phyloP scores from a whole-genome alignment of 2,113 vertebrate genomes.

The Callopanchax toddi region DNA sequence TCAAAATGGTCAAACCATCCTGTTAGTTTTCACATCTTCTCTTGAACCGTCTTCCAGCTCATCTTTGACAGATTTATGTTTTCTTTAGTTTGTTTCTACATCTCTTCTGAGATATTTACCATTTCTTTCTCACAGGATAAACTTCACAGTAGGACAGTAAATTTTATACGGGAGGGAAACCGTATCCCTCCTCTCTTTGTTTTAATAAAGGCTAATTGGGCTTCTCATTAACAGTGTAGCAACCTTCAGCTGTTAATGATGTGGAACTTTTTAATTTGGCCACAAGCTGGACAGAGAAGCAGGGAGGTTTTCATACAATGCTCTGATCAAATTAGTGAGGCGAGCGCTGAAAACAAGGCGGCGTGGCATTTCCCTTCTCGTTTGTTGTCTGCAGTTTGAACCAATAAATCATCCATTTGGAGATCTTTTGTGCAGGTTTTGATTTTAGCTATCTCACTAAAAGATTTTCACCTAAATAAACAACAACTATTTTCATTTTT shows the following conservation, averaged over 20 bases:
- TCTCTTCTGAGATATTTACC: background rate
- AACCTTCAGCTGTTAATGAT: conserved; percentile 72
- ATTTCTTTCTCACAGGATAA: background rate
- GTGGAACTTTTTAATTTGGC: conserved; percentile 77
- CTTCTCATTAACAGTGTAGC: conserved; percentile 73
- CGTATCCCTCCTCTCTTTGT: conserved; percentile 35
- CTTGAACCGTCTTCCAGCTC: no score
- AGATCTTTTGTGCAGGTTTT: conserved; percentile 47
- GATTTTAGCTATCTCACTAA: conserved; percentile 24
- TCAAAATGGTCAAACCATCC: no score
- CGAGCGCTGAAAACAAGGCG: conserved; percentile 12
- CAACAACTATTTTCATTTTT: background rate
- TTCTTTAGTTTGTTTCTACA: background rate
- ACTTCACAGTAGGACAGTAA: conserved; percentile 56
- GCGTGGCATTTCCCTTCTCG: conserved; percentile 14
- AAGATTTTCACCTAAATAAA: background rate
- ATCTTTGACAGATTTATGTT: no score
- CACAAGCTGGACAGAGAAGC: conserved; percentile 53
- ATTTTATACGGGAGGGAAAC: conserved; percentile 35
- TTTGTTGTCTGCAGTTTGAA: conserved; percentile 33
- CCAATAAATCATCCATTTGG: conserved; percentile 20
- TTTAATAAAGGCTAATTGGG: conserved; percentile 72
- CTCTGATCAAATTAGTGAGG: conserved; percentile 54
- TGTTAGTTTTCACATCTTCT: no score
- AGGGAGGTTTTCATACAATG: conserved; percentile 23